A percentile compares a stretch with the other conserved stretches of the same genome.
Evolutionary conservation across 2,888 invertebrate species (phyloP).

Genomic region (Drosophila mimetica): DNA sequence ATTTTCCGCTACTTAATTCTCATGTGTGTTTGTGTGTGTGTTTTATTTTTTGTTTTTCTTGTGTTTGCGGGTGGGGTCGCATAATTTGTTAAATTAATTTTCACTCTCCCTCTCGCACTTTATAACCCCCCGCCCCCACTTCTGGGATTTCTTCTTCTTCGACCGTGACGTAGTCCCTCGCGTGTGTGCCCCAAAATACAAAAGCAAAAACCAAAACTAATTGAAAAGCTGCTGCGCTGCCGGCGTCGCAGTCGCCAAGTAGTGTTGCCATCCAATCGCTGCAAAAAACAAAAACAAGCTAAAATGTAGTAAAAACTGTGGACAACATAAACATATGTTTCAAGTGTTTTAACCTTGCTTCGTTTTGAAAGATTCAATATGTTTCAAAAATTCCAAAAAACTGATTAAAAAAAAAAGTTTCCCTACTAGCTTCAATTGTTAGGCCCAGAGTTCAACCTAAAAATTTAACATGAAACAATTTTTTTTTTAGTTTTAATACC

Average conservation of each 20-base stretch:
- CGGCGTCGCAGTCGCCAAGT: conserved; percentile 17
- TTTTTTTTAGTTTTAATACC: too few relatives aligned
- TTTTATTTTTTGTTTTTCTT: conserved; percentile 8
- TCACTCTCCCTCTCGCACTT: conserved; percentile 44
- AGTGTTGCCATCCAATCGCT: conserved; percentile 11
- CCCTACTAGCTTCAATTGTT: background rate
- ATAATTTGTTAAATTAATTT: conserved; percentile 77
- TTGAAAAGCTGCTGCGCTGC: conserved; percentile 46
- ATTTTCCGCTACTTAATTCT: conserved; percentile 20
- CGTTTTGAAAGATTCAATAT: background rate
- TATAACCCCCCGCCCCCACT: conserved; percentile 2
- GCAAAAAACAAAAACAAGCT: background rate
- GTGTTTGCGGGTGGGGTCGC: conserved; percentile 46
- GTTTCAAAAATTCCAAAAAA: background rate
- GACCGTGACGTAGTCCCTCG: conserved; percentile 26
- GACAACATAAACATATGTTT: background rate
- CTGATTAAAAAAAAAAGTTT: background rate
- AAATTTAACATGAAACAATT: too few relatives aligned
- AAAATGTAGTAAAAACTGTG: background rate
- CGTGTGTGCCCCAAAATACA: conserved; percentile 40
- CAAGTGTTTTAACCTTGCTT: background rate
- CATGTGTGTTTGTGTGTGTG: conserved; percentile 7
- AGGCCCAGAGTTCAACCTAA: too few relatives aligned
- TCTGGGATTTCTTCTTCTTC: conserved; percentile 8
- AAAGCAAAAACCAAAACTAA: conserved; percentile 41